Evolutionary conservation across 1,140 invertebrate species (phyloP).

Genomic region (Brachionus koreanus): DNA sequence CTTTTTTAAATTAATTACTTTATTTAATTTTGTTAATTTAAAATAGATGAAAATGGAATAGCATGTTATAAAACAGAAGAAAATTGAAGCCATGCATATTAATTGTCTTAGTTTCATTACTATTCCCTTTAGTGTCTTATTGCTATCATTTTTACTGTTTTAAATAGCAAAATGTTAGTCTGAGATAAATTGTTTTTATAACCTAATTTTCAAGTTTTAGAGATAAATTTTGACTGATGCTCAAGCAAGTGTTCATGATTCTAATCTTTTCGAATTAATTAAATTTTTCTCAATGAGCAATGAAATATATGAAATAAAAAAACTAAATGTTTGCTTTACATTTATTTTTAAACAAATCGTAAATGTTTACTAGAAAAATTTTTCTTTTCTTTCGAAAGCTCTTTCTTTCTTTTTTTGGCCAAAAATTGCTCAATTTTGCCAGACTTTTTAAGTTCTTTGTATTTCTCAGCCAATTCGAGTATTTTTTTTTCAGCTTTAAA

Average conservation of each 20-base stretch:
- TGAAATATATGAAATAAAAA: neutral
- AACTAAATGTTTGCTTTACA: neutral
- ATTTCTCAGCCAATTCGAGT: conserved; percentile 67
- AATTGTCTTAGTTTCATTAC: neutral
- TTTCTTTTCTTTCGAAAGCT: conserved; percentile 55
- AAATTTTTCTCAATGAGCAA: neutral
- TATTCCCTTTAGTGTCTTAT: neutral
- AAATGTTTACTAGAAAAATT: conserved; percentile 19
- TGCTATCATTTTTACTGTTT: neutral
- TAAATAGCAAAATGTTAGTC: neutral
- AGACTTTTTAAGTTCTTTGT: conserved; percentile 67
- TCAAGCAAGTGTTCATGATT: neutral
- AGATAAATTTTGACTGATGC: neutral
- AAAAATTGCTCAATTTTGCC: conserved; percentile 73
- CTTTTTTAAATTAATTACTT: neutral
- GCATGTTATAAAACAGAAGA: neutral
- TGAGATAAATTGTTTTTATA: neutral
- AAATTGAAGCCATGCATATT: neutral
- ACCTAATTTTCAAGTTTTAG: neutral
- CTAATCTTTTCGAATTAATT: neutral
- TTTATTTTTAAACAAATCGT: conserved; percentile 37
- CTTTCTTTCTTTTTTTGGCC: conserved; percentile 69
- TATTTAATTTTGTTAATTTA: neutral
- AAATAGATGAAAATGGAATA: neutral
- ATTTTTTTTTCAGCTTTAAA: conserved; percentile 67